Evolutionary conservation across 2,888 invertebrate genomes (phyloP), one percentile per base, ranked within the genome.

Genomic region (Pollenia griseotomentosa): DNA sequence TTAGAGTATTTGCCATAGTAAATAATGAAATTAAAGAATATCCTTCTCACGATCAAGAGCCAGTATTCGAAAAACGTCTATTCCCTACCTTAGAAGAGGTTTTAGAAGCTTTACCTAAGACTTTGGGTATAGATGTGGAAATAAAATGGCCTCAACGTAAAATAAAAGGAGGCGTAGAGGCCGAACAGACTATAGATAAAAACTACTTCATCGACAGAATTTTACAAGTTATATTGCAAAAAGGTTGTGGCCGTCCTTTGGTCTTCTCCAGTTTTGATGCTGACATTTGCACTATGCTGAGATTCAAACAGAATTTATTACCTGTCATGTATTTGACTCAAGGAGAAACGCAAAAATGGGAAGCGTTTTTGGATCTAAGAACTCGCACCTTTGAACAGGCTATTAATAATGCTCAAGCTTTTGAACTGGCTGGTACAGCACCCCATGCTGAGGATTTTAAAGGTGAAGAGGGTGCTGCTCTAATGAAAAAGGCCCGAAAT

Each of bases 71-170:
- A 89, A 97, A 97, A 92, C 97, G 98, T 92, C 98, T 99, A 1
- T 99, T 99, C 91, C 99, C 99, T 0, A 97, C 97, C 0, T 94
- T 99, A 66, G 95, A 97, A 91, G 96, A 97, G 79, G 96, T 96
- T n/a, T 94, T 99, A 40, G 95, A 97, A 90, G 95, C 95, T 65
- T 95, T 99, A 57, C 97, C 98, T 91, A 94, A 95, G 2, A 96
- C 97, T 90, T 96, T 98, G 75, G 99, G 99, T n/a, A 99, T 99
- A 92, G 99, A 99, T 93, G 96, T 99, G 84, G 99, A 99, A 94
- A 96, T 99, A 82, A 99, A 99, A 93, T 99, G 98, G 97, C 98
- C 98, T 0, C 98, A 98, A 96, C 96, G 96, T 89, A 93, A 96
- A 66, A 94, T 96, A 93, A 97, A 97, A 92, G 98, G 98, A 33